Evolutionary conservation across 1,140 invertebrate species (phyloP).

Genomic region (Drosophila bocki): DNA sequence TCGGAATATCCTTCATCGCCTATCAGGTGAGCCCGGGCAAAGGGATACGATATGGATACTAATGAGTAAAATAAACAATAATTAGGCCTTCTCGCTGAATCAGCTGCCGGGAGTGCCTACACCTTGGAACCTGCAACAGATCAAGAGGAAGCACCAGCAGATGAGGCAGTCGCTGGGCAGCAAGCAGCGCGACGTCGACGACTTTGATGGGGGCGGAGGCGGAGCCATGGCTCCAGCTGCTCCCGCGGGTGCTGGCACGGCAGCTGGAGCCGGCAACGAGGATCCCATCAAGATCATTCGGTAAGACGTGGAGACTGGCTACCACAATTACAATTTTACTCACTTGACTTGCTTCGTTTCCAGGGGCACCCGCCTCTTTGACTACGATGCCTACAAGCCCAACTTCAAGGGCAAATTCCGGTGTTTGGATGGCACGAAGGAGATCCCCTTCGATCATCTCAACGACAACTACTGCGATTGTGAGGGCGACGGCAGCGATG

Average conservation of each 20-base stretch:
- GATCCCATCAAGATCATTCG: conserved; percentile 77
- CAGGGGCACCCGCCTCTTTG: conserved; percentile 81
- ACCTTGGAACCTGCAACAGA: conserved; percentile 70
- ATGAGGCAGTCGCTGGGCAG: conserved; percentile 71
- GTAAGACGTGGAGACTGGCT: conserved; percentile 22
- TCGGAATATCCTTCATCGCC: conserved; percentile 79
- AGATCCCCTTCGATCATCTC: conserved; percentile 87
- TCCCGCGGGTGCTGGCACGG: neutral
- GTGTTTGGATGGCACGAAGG: conserved; percentile 76
- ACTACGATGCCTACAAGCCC: conserved; percentile 81
- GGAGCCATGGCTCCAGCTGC: neutral
- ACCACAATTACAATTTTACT: too few species aligned
- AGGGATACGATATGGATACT: neutral
- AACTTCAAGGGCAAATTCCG: conserved; percentile 76
- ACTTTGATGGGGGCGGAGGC: conserved; percentile 51
- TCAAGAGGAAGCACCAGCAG: conserved; percentile 70
- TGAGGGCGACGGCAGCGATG: conserved; percentile 92
- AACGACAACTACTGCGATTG: conserved; percentile 99
- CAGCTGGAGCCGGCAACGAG: conserved; percentile 27
- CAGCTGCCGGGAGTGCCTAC: conserved; percentile 73
- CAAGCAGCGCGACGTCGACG: conserved; percentile 67
- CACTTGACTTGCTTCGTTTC: neutral
- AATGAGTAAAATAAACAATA: conserved; percentile 32
- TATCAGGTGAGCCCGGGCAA: conserved; percentile 66
- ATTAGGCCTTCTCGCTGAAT: conserved; percentile 79